Base-by-base conservation (phyloP, 2,113 vertebrate genomes). In the Camarhynchus parvulus region DNA sequence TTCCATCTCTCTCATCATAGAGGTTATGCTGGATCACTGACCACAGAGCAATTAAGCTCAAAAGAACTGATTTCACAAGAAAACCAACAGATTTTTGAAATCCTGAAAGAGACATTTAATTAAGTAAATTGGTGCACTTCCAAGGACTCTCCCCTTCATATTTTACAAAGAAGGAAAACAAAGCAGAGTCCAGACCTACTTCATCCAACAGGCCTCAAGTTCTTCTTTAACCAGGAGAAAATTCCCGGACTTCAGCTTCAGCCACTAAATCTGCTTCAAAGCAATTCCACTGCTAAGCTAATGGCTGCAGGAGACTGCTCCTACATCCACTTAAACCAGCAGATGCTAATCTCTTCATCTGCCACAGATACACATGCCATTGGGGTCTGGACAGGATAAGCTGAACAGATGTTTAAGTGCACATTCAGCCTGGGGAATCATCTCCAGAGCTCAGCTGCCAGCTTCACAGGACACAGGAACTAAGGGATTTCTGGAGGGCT, bases 311-410 rank as follows among this genome's bases (percentile, higher is more conserved):
- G 73, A 95, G 88, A 69, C 90, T 61, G 46, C 15, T 92, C 52
- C 56, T 92, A 75, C n/a, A 89, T 28, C 76, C 83, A 68, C 52
- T 94, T 96, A 96, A 86, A 87, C 28, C 66, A 94, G 83, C 69
- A 94, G 83, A 96, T 76, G 41, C 88, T 96, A 93, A 94, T 96
- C 96, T 81, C 85, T 84, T 85, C 83, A 94, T 94, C 86, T 94
- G 88, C 90, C 78, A 81, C 15, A 95, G 89, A 96, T 69, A 94
- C 0, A 7, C 56, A 90, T 90, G 49, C 90, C 90, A 87, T 0
- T 58, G 83, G 90, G 88, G 80, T 92, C 94, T 97, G 96, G 92
- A 84, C 75, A 90, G 74, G 92, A 93, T 96, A 94, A 96, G 24
- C 17, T 64, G n/a, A 92, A 86, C 79, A 96, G 88, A 95, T 52